These are phyloP conservation scores for Agriopis aurantiaria DNA, from an alignment of 2,888 invertebrate species.

Conservation along the genomic window DNA sequence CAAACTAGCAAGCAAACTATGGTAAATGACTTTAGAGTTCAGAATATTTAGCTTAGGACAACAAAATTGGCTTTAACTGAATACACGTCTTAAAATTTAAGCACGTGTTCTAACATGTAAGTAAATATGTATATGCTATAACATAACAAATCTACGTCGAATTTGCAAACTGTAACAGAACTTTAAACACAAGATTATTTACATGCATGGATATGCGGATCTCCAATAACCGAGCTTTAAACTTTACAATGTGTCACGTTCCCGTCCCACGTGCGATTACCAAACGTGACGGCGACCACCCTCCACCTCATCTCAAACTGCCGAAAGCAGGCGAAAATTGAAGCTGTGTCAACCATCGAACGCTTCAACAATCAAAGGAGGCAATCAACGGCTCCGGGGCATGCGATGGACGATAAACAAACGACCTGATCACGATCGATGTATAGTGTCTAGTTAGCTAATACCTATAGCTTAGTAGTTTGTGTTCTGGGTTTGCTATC, in stretches of 20 bases:
- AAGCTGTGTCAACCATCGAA: slow-evolving; percentile 52
- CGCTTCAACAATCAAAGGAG: slow-evolving; percentile 61
- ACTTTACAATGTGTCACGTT: slow-evolving; percentile 15
- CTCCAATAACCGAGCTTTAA: slow-evolving; percentile 9
- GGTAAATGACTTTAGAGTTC: too few species aligned
- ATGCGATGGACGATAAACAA: slow-evolving; percentile 56
- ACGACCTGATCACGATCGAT: slow-evolving; percentile 57
- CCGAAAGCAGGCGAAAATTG: slow-evolving; percentile 21
- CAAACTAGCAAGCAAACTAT: too few species aligned
- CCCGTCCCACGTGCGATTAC: slow-evolving; percentile 2
- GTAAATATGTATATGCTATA: not conserved
- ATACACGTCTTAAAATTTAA: too few species aligned
- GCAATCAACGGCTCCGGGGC: slow-evolving; percentile 59
- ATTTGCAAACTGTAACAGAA: slow-evolving; percentile 4
- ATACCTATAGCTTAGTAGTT: not conserved
- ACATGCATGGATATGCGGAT: slow-evolving; percentile 2
- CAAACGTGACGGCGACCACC: slow-evolving; percentile 11
- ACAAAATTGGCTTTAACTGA: too few species aligned
- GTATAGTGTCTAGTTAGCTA: slow-evolving; percentile 30
- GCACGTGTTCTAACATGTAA: too few species aligned
- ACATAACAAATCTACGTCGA: not conserved
- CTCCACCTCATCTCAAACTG: slow-evolving; percentile 17
- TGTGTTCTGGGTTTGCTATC: not conserved
- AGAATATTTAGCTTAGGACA: too few species aligned
- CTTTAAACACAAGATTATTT: slow-evolving; percentile 6